Evolutionary conservation across 2,888 invertebrate species (phyloP), one percentile per base, ranked within the genome.

Genomic region (Hyalella azteca): DNA sequence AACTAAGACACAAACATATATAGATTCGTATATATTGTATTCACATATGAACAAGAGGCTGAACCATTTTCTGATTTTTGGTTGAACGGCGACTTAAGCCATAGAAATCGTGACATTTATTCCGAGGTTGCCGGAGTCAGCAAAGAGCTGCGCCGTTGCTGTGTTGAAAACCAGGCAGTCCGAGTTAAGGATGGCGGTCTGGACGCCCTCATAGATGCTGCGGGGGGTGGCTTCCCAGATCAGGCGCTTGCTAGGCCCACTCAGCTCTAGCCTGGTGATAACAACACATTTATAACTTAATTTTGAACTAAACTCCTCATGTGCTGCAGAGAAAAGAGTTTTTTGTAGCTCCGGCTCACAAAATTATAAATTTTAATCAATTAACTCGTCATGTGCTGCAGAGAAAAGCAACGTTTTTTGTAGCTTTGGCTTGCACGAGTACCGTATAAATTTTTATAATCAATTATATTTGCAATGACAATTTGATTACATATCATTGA

Each of bases 211-310:
- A 87, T 98, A 98, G 87, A 99, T 99, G 79, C 97, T 97, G 78
- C 98, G 91, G 0, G 99, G 98, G 91, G 97, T 97, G 3, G 98
- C 98, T 89, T 99, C 99, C 98, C 99, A 99, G 11, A 97, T 98
- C 79, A 99, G 91, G 80, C 98, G 92, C 81, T 99, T 91, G 78
- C 97, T 91, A 87, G 96, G 95, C 5, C 98, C 97, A 88, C 98
- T 98, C 86, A 99, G 89, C 90, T 99, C 99, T 87, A 99, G 90
- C 88, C 98, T 94, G 87, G 81, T 86, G 86, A 77, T 84, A 29
- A 15, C 45, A 45, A n/a, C n/a, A n/a, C n/a, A n/a, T n/a, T n/a
- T n/a, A n/a, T n/a, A n/a, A n/a, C n/a, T n/a, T n/a, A n/a, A n/a
- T n/a, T n/a, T n/a, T n/a, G n/a, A n/a, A n/a, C n/a, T n/a, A n/a